phyloP scores from a whole-genome alignment of 2,888 invertebrate genomes.

The Synanthedon myopaeformis region DNA sequence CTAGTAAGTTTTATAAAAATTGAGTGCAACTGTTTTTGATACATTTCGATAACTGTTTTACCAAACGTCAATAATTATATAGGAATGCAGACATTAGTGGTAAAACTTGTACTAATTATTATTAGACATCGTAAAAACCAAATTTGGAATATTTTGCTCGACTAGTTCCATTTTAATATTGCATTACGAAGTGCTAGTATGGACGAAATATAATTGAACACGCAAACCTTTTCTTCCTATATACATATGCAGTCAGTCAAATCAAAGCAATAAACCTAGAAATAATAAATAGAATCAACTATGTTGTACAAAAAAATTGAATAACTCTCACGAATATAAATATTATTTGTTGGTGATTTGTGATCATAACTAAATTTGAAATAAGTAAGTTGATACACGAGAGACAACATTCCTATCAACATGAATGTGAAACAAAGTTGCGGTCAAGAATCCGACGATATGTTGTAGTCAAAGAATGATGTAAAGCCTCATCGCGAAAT shows the following conservation, averaged over 20 bases:
- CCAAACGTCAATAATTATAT: too few species aligned
- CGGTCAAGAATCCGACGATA: background rate
- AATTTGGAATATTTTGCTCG: conserved; percentile 4
- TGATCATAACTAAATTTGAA: background rate
- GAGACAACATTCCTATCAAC: conserved; percentile 21
- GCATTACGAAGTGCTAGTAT: conserved; percentile 13
- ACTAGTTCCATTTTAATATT: conserved; percentile 4
- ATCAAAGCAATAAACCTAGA: too few species aligned
- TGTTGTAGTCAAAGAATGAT: background rate
- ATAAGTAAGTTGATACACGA: conserved; percentile 11
- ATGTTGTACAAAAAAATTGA: too few species aligned
- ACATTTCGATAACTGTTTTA: too few species aligned
- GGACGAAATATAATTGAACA: conserved; percentile 12
- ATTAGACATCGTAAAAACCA: background rate
- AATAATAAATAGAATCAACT: too few species aligned
- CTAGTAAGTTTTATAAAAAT: too few species aligned
- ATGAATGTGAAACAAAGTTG: background rate
- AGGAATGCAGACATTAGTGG: background rate
- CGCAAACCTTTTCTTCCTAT: conserved; percentile 23
- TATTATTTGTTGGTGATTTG: background rate
- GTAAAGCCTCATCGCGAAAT: background rate
- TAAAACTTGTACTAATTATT: background rate
- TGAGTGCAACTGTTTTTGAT: too few species aligned
- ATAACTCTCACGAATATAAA: conserved; percentile 12
- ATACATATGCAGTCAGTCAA: too few species aligned